Percentiles rank a stretch among this genome's conserved stretches.
Conservation (phyloP, 1,140 invertebrate species). For the Camponotus floridanus region DNA sequence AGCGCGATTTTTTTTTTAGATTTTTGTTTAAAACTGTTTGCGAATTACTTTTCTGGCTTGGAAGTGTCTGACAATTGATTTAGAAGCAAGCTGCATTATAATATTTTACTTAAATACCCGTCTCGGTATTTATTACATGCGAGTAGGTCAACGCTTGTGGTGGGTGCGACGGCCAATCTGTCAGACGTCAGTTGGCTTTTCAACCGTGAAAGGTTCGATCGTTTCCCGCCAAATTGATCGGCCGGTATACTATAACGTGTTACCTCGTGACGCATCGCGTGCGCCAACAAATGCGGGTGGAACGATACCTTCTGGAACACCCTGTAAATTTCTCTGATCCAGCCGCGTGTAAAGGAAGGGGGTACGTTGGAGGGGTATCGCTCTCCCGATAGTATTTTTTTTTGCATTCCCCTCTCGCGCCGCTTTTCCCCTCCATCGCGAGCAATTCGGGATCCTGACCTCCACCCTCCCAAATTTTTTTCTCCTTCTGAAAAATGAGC, state of each 20-base stretch:
- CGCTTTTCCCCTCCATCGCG: constrained; percentile 46
- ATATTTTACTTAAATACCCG: constrained; percentile 43
- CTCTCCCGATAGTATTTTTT: constrained; percentile 53
- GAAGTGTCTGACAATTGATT: neutral
- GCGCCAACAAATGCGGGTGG: constrained; percentile 57
- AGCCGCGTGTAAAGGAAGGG: constrained; percentile 43
- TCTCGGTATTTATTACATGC: constrained; percentile 50
- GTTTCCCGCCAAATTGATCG: constrained; percentile 75
- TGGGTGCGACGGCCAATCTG: constrained; percentile 59
- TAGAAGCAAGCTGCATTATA: constrained; percentile 7
- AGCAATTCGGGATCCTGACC: constrained; percentile 50
- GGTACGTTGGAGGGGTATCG: constrained; percentile 11
- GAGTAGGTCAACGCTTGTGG: constrained; percentile 58
- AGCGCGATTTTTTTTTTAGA: neutral
- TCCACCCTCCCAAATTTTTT: constrained; percentile 61
- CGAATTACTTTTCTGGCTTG: neutral
- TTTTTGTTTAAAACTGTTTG: neutral
- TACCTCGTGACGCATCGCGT: constrained; percentile 66
- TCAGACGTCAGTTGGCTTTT: constrained; percentile 68
- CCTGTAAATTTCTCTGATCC: constrained; percentile 78
- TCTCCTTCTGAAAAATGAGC: constrained; percentile 75
- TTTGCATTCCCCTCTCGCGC: constrained; percentile 19
- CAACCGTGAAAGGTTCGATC: constrained; percentile 67
- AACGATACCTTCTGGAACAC: constrained; percentile 74
- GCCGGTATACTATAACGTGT: constrained; percentile 51